Evolutionary conservation across 2,113 vertebrate species (phyloP), one percentile per base, ranked within the genome.

Genomic region (Opisthocomus hoazin): DNA sequence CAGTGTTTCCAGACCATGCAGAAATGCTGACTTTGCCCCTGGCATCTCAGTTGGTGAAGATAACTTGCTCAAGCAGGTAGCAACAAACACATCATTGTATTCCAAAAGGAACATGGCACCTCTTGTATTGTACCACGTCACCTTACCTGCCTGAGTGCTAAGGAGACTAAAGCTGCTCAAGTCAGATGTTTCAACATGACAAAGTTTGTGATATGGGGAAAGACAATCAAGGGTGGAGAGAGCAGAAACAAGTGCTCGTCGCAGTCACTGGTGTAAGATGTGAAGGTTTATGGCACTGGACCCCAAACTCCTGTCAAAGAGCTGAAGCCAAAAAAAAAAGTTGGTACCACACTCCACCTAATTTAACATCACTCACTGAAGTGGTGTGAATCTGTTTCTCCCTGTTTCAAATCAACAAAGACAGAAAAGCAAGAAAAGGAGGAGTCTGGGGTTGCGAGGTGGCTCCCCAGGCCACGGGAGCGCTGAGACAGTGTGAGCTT

Each of bases 351-450:
- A 36, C 5, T 57, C 75, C 27, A 21, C 6, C 18, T 84, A 39
- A 74, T 46, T 73, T 91, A 15, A 5, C 15, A 21, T 53, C 7
- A 1, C 14, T 77, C 24, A 9, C 1, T 51, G 50, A 51, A 69
- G 36, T 10, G 12, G 6, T 0, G 0, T 60, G 39, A 36, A 78
- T 53, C 19, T 77, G 9, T 41, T 81, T 60, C 19, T 57, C 30
- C 29, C 21, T 48, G 24, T 63, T 51, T 5, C 46, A 71, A 53
- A 53, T 18, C 12, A 70, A n/a, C 14, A 27, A 30, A 84, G 12
- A 6, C 2, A 66, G n/a, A 53, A 90, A 81, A 58, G 5, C 29
- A 19, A 56, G 15, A 54, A 70, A 54, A 45, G 8, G 4, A 56
- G 17, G 51, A 60, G 6, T 64, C 32, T n/a, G 34, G 26, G 11